These are phyloP conservation scores for Sebastes baramenuke DNA, from an alignment of 2,797 vertebrate genomes.

Conservation along the genomic window DNA sequence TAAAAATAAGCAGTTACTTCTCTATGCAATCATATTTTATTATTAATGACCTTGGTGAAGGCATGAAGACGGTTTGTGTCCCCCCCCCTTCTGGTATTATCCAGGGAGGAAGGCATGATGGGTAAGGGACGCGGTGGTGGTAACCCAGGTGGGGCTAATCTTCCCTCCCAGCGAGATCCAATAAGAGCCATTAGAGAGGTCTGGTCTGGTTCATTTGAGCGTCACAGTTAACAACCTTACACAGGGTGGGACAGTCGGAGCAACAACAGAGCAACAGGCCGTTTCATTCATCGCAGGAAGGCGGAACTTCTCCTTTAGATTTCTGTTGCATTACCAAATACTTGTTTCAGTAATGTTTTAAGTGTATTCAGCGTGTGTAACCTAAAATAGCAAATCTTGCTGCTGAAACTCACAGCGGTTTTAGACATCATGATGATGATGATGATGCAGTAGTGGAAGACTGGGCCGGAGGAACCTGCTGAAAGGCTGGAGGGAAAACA, in stretches of 20 bases:
- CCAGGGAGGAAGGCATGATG: slow-evolving; percentile 20
- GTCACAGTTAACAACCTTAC: slow-evolving; percentile 73
- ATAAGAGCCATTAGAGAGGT: slow-evolving; percentile 66
- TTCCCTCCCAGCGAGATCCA: slow-evolving; percentile 59
- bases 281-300: slow-evolving; percentile 1
- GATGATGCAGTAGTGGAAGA: slow-evolving; percentile 22
- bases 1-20: neutral
- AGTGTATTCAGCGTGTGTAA: neutral
- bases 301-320: neutral
- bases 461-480: slow-evolving; percentile 60
- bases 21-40: neutral
- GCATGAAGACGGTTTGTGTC: neutral
- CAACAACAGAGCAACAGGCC: slow-evolving; percentile 33
- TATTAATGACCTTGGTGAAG: slow-evolving; percentile 34
- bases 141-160: slow-evolving; percentile 68
- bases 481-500: slow-evolving; percentile 79
- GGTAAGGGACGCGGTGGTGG: slow-evolving; percentile 19
- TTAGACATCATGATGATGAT: neutral
- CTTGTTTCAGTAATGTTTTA: neutral
- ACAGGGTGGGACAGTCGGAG: slow-evolving; percentile 40
- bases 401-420: neutral
- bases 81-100: slow-evolving; percentile 7
- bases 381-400: neutral
- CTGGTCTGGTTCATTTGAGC: slow-evolving; percentile 71
- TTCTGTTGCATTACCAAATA: neutral